Percentiles rank a stretch among this genome's conserved stretches.
Evolutionary conservation across 1,140 invertebrate genomes (phyloP).

Genomic region (Branchinecta lynchi): DNA sequence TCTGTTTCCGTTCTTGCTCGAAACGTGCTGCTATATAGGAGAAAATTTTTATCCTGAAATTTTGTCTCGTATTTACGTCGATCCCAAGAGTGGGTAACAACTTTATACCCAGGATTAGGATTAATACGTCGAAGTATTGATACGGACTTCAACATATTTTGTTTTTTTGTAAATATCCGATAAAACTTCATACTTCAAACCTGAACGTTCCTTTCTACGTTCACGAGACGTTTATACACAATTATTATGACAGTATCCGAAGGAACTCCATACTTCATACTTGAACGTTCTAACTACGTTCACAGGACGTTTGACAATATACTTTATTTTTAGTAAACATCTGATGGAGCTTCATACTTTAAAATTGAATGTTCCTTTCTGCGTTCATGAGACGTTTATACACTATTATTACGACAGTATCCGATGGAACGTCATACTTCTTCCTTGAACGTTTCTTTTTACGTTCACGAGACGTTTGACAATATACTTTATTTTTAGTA

Average conservation of each 20-base stretch:
- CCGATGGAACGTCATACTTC: conserved; percentile 53
- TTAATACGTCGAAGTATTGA: no score
- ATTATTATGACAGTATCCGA: no score
- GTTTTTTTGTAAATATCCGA: conserved; percentile 56
- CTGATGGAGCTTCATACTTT: conserved; percentile 48
- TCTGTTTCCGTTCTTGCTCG: no score
- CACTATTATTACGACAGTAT: conserved; percentile 52
- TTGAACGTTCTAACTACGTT: conserved; percentile 83
- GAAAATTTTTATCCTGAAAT: no score
- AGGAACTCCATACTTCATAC: conserved; percentile 53
- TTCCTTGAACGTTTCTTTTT: conserved; percentile 71
- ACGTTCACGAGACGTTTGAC: conserved; percentile 89
- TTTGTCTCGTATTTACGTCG: no score
- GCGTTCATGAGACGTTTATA: conserved; percentile 92
- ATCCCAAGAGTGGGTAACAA: no score
- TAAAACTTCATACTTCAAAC: conserved; percentile 54
- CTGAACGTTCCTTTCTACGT: conserved; percentile 83
- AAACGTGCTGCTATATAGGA: no score
- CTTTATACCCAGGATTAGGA: no score
- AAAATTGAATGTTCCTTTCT: conserved; percentile 71
- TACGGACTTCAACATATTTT: no score
- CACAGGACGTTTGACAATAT: conserved; percentile 73
- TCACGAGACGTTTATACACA: conserved; percentile 77
- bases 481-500: conserved; percentile 38
- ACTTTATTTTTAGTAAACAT: conserved; percentile 54